These are phyloP conservation scores for Calameuta pallipes DNA, from an alignment of 2,888 invertebrate genomes.

Conservation along the genomic window DNA sequence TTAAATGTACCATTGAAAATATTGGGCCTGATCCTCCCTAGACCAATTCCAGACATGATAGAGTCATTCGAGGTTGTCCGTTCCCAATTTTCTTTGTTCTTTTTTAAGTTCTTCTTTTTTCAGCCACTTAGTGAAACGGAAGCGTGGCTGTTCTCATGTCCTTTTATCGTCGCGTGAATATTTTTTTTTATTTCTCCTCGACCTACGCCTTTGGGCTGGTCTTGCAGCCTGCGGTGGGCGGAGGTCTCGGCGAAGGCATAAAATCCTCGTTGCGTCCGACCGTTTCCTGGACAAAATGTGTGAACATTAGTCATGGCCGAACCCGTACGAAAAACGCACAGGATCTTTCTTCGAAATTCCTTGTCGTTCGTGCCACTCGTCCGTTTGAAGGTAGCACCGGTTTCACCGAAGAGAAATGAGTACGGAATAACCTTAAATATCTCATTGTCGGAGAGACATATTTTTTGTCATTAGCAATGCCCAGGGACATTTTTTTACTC, in stretches of 20 bases:
- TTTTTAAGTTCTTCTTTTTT: not conserved
- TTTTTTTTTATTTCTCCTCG: not conserved
- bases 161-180: not conserved
- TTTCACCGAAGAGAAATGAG: not conserved
- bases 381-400: not conserved
- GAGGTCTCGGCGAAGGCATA: conserved; percentile 19
- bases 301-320: conserved; percentile 33
- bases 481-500: not conserved
- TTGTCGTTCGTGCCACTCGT: not conserved
- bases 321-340: conserved; percentile 7
- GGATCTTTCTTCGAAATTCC: not conserved
- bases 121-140: not conserved
- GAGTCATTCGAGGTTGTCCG: not conserved
- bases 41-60: not conserved
- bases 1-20: not conserved
- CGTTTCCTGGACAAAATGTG: conserved; percentile 30
- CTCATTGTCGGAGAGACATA: not conserved
- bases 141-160: not conserved
- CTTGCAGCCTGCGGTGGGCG: conserved; percentile 34
- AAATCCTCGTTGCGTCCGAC: conserved; percentile 21
- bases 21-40: not conserved
- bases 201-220: conserved; percentile 5
- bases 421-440: not conserved
- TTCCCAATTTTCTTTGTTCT: not conserved
- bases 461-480: not conserved